A percentile compares a stretch with the other conserved stretches of the same genome.
Evolutionary conservation across 2,888 invertebrate species (phyloP).

Genomic region (Torymus texanus): DNA sequence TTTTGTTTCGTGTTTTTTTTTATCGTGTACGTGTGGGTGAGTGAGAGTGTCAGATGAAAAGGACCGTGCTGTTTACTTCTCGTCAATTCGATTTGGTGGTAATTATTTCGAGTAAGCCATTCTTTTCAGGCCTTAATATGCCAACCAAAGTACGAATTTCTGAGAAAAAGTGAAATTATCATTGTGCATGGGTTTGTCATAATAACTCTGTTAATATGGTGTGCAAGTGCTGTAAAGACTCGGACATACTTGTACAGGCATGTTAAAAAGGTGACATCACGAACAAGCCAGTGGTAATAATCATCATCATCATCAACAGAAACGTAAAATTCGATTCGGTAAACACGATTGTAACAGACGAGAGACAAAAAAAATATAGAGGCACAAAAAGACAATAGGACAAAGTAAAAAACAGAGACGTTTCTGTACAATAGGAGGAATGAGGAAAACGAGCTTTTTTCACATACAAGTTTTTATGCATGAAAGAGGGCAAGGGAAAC

Average conservation of each 20-base stretch:
- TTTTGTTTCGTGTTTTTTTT: conserved; percentile 50
- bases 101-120: neutral
- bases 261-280: conserved; percentile 39
- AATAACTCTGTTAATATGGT: conserved; percentile 27
- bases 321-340: conserved; percentile 33
- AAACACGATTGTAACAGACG: conserved; percentile 28
- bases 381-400: conserved; percentile 41
- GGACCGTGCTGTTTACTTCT: conserved; percentile 37
- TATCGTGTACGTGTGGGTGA: conserved; percentile 52
- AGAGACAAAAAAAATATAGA: conserved; percentile 30
- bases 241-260: conserved; percentile 42
- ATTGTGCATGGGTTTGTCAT: conserved; percentile 32
- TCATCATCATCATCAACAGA: conserved; percentile 26
- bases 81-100: conserved; percentile 51
- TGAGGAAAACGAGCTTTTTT: conserved; percentile 39
- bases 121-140: neutral
- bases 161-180: conserved; percentile 21
- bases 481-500: conserved; percentile 21
- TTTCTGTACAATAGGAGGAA: conserved; percentile 35
- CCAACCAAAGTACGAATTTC: conserved; percentile 37
- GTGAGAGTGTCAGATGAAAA: conserved; percentile 16
- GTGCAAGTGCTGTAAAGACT: conserved; percentile 42
- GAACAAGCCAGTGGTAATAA: conserved; percentile 44
- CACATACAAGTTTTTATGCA: conserved; percentile 22
- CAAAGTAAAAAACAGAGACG: conserved; percentile 5